These are phyloP conservation scores for Whitmania pigra DNA, from an alignment of 1,140 invertebrate genomes.

Conservation along the genomic window DNA sequence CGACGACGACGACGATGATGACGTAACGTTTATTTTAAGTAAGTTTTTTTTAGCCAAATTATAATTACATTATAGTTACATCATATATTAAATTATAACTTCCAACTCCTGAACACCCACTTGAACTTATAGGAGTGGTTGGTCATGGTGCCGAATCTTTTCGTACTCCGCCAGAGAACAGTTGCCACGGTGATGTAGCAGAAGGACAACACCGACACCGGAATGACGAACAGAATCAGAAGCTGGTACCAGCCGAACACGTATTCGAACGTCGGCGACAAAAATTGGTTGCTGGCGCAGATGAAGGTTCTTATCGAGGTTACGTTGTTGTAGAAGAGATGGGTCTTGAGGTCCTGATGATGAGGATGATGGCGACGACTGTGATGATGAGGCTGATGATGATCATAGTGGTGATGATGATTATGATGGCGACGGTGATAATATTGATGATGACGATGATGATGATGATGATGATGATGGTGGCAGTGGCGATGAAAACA, in stretches of 20 bases:
- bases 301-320: slow-evolving; percentile 17
- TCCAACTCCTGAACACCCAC: too few relatives aligned
- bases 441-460: too few relatives aligned
- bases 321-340: slow-evolving; percentile 23
- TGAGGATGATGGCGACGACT: background rate
- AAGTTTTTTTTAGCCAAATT: too few relatives aligned
- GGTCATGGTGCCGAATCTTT: slow-evolving; percentile 33
- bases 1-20: background rate
- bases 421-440: too few relatives aligned
- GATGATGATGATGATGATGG: too few relatives aligned
- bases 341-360: slow-evolving; percentile 13
- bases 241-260: slow-evolving; percentile 45
- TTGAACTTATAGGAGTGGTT: background rate
- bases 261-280: slow-evolving; percentile 22
- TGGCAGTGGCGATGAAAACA: too few relatives aligned
- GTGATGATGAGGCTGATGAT: too few relatives aligned
- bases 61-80: too few relatives aligned
- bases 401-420: too few relatives aligned
- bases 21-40: too few relatives aligned
- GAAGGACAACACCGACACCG: slow-evolving; percentile 45
- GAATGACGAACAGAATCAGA: slow-evolving; percentile 43
- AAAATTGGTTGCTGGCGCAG: slow-evolving; percentile 10
- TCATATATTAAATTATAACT: too few relatives aligned
- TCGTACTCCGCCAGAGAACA: slow-evolving; percentile 48
- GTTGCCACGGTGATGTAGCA: slow-evolving; percentile 48